Evolutionary conservation across 2,888 invertebrate genomes (phyloP).

Genomic region (Teleogryllus oceanicus): DNA sequence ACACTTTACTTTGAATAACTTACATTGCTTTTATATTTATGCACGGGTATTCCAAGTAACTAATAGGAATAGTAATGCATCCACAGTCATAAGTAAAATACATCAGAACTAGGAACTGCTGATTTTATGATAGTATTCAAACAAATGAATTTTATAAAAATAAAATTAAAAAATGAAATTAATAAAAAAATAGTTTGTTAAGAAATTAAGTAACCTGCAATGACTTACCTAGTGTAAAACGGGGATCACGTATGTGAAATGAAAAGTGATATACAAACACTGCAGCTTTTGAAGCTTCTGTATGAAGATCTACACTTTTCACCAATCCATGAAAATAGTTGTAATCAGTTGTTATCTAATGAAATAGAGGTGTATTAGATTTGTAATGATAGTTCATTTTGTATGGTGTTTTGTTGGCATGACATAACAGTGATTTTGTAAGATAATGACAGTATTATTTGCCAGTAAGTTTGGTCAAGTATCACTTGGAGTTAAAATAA

Average conservation of each 20-base stretch:
- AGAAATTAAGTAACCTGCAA: not conserved
- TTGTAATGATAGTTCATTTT: not conserved
- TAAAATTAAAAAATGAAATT: not conserved
- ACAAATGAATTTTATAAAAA: not conserved
- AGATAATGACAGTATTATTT: no score
- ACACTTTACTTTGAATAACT: no score
- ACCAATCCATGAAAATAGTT: slow-evolving; percentile 31
- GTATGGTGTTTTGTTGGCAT: no score
- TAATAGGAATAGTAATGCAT: no score
- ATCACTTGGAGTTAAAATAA: not conserved
- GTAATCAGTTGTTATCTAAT: slow-evolving; percentile 29
- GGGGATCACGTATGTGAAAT: slow-evolving; percentile 27
- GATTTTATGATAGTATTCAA: not conserved
- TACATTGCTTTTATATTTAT: no score
- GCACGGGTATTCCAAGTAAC: no score
- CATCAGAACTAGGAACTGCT: not conserved
- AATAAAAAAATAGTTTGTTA: not conserved
- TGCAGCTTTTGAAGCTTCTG: slow-evolving; percentile 21
- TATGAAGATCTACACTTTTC: slow-evolving; percentile 25
- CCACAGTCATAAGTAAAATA: not conserved
- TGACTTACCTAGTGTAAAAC: slow-evolving; percentile 30
- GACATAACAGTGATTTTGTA: no score
- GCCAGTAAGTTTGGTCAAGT: no score
- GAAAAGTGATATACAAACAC: slow-evolving; percentile 34
- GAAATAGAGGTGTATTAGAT: not conserved